Percentiles rank a stretch among this genome's conserved stretches.
Evolutionary conservation across 2,113 vertebrate species (phyloP).

Genomic region (Anguilla japonica): DNA sequence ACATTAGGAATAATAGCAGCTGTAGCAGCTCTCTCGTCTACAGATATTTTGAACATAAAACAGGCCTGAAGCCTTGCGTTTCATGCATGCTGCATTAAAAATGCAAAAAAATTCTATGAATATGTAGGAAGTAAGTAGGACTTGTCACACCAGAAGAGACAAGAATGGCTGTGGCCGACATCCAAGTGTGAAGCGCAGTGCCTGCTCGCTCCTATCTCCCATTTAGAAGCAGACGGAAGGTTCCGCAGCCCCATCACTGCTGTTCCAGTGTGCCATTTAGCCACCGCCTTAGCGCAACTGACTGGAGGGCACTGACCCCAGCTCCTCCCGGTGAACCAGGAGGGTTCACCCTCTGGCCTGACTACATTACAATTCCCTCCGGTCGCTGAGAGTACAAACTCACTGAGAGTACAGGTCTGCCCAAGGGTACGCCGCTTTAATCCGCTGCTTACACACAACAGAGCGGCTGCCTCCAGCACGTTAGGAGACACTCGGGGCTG

Average conservation of each 20-base stretch:
- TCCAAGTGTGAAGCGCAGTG: neutral
- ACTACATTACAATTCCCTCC: neutral
- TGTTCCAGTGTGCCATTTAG: too few species aligned
- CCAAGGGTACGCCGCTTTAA: slow-evolving; percentile 45
- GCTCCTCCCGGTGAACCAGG: neutral
- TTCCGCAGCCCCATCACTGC: neutral
- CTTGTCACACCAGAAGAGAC: neutral
- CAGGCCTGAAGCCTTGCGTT: neutral
- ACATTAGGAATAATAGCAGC: neutral
- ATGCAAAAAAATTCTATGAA: neutral
- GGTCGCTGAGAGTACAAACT: neutral
- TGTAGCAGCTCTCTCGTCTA: neutral
- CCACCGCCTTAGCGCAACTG: too few species aligned
- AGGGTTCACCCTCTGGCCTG: neutral
- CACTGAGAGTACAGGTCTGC: neutral
- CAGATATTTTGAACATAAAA: neutral
- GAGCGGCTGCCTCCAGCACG: slow-evolving; percentile 45
- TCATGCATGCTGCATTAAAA: neutral
- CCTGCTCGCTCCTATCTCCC: neutral
- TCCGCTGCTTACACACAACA: slow-evolving; percentile 59
- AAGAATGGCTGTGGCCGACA: neutral
- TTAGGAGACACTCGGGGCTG: slow-evolving; percentile 32
- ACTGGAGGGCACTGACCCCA: neutral
- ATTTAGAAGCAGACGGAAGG: neutral
- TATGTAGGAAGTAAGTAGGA: neutral